Evolutionary conservation across 30 jellyfish, hydroid and myxozoan species (phyloP), one percentile per base, ranked within the genome.

Genomic region (Chironex yamaguchii): DNA sequence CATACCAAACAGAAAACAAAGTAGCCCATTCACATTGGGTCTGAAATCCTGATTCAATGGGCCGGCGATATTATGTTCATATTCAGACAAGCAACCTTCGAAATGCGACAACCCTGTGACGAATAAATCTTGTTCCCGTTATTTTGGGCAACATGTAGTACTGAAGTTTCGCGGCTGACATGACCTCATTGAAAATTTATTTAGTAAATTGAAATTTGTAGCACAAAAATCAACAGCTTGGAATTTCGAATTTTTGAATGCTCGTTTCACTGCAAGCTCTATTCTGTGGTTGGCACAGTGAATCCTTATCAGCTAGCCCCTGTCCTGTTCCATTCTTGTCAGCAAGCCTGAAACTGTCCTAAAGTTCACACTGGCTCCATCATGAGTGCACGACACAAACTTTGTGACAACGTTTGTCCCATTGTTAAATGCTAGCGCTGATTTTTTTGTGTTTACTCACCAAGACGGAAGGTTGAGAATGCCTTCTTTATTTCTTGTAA

Each of bases 221-320:
- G 29, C 82, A 48, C 74, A 90, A 35, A 82, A 77, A 3, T 83
- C 92, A 28, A 90, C 72, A 25, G 0, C 67, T 20, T 53, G 49
- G 30, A 65, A 90, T 30, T 62, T 49, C 29, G 96, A 12, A 17
- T 53, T 84, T 36, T 58, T 71, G 53, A 71, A 71, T 0, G 96
- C 93, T 29, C 49, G 36, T 52, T 82, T 54, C 1, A 90, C 96
- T 20, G 96, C 97, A 20, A 82, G 79, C 82, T 90, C 93, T 3
- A 90, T 70, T 17, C 97, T 51, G 63, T 82, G 91, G 53, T 82
- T 90, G 30, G 89, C 71, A 67, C 97, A 90, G 36, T 90, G 96
- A 48, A 82, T 82, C 52, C 31, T 30, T 11, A 90, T 28, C 58
- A 90, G 89, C 97, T 96, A 83, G 20, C 62, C 88, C 24, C 97